Evolutionary conservation across 1,140 invertebrate species (phyloP).

Genomic region (Brachionus calyciflorus): DNA sequence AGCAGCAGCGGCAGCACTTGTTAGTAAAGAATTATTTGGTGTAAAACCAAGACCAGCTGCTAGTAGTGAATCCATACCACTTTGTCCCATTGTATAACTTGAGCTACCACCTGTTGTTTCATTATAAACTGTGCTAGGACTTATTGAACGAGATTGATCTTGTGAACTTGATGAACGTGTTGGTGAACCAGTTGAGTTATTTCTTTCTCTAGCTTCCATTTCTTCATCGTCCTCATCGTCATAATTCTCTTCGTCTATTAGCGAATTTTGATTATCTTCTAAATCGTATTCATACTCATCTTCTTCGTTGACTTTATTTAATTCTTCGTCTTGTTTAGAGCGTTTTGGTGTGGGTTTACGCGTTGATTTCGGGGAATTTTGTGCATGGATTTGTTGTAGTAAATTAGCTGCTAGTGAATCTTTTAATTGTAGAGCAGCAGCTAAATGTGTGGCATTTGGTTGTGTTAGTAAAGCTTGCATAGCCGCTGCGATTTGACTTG

Average conservation of each 20-base stretch:
- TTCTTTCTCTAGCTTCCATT: background rate
- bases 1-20: conserved; percentile 38
- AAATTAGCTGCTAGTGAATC: conserved; percentile 17
- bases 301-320: conserved; percentile 26
- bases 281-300: background rate
- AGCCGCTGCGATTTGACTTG: conserved; percentile 4
- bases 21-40: conserved; percentile 6
- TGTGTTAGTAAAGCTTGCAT: conserved; percentile 12
- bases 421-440: background rate
- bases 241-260: background rate
- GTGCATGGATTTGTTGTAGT: conserved; percentile 2
- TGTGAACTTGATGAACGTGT: conserved; percentile 1
- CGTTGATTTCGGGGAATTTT: background rate
- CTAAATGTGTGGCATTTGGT: background rate
- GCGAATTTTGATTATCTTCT: background rate
- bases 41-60: conserved; percentile 27
- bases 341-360: background rate
- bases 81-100: background rate
- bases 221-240: conserved; percentile 5
- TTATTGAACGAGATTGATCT: conserved; percentile 15
- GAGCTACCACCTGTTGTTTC: background rate
- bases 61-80: conserved; percentile 35
- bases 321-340: background rate
- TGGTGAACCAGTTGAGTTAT: conserved; percentile 16
- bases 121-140: background rate